Evolutionary conservation across 2,888 invertebrate species (phyloP).

Genomic region (Itoplectis maculator): DNA sequence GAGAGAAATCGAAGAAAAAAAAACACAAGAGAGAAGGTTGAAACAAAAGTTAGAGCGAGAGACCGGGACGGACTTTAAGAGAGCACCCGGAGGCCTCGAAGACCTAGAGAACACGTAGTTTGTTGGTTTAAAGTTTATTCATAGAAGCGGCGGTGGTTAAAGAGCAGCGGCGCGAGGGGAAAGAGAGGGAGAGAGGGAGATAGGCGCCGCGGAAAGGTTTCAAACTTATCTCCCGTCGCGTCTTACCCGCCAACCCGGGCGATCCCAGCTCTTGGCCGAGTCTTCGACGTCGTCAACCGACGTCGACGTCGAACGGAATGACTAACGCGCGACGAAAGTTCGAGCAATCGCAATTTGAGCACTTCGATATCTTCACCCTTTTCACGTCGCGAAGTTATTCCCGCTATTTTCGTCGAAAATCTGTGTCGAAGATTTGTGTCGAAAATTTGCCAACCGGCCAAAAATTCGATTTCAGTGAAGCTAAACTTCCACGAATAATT

Average conservation of each 20-base stretch:
- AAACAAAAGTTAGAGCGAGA: background rate
- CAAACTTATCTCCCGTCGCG: background rate
- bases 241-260: background rate
- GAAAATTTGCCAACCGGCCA: too few species aligned
- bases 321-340: background rate
- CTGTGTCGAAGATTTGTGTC: too few species aligned
- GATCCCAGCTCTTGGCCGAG: background rate
- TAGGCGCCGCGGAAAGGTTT: background rate
- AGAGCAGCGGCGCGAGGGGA: background rate
- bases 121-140: conserved; percentile 45
- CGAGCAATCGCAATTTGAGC: background rate
- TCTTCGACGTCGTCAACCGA: background rate
- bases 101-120: conserved; percentile 6
- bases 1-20: background rate
- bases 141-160: conserved; percentile 7
- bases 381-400: too few species aligned
- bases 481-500: too few species aligned
- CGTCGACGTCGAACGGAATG: background rate
- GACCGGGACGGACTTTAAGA: background rate
- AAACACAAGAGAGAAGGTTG: background rate
- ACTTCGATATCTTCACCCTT: background rate
- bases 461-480: too few species aligned
- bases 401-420: too few species aligned
- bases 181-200: too few species aligned
- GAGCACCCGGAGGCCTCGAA: background rate